Percentiles rank a stretch among this genome's conserved stretches.
Evolutionary conservation across 2,797 vertebrate genomes (phyloP).

Genomic region (Lacerta viridis): DNA sequence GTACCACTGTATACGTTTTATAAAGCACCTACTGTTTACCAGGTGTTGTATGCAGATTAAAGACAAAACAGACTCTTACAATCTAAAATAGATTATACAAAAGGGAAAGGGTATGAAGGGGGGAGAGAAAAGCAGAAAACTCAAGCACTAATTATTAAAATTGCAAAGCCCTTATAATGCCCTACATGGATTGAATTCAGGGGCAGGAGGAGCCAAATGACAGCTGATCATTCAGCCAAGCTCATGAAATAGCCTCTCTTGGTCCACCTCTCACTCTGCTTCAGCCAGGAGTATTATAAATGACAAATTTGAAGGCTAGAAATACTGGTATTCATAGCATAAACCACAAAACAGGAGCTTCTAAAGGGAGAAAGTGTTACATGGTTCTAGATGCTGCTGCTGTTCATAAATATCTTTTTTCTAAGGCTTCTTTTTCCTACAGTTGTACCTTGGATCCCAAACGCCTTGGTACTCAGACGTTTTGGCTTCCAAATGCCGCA

Average conservation of each 20-base stretch:
- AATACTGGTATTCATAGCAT: background rate
- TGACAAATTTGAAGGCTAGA: background rate
- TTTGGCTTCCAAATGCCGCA: too few relatives aligned
- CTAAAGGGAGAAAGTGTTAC: background rate
- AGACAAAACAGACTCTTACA: background rate
- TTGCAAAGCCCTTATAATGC: background rate
- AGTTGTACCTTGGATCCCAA: too few relatives aligned
- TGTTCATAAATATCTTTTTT: conserved; percentile 42
- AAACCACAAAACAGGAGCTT: background rate
- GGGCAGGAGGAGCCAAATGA: background rate
- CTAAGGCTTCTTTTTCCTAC: conserved; percentile 38
- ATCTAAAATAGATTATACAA: background rate
- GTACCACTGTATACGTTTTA: too few relatives aligned
- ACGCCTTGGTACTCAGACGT: too few relatives aligned
- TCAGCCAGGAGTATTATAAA: background rate
- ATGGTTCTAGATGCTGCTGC: conserved; percentile 22
- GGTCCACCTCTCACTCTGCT: background rate
- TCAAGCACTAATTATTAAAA: too few relatives aligned
- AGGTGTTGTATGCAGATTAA: background rate
- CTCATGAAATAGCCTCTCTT: background rate
- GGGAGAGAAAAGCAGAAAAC: background rate
- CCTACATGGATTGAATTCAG: background rate
- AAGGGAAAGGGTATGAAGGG: background rate
- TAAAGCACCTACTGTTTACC: background rate
- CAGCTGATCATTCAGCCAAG: background rate